These are phyloP conservation scores for Sminthopsis crassicaudata DNA, from an alignment of 2,113 vertebrate genomes.

Conservation along the genomic window DNA sequence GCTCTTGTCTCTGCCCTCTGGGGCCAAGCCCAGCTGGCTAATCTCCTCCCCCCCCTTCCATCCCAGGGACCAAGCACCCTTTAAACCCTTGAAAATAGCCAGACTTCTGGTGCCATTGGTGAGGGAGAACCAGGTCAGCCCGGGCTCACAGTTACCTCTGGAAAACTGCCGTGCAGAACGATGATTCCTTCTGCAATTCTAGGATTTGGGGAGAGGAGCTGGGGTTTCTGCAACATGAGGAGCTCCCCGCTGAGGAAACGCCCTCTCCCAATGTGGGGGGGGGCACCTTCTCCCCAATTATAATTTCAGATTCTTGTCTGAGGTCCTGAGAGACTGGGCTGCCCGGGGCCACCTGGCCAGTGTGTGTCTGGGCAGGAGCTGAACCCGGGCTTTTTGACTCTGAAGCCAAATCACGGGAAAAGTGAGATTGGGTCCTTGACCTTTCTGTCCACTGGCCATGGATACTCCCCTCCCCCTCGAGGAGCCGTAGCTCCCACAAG, in stretches of 20 bases:
- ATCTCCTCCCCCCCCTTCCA: too few relatives aligned
- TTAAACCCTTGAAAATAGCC: too few relatives aligned
- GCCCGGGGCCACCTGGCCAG: not conserved
- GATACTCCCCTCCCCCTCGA: too few relatives aligned
- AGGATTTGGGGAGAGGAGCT: not conserved
- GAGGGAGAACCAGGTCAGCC: not conserved
- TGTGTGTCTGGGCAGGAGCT: not conserved
- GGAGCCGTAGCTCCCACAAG: too few relatives aligned
- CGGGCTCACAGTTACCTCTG: not conserved
- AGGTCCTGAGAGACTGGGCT: not conserved
- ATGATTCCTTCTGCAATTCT: not conserved
- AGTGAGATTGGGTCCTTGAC: not conserved
- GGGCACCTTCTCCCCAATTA: not conserved
- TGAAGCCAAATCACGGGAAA: not conserved
- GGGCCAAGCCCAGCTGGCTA: too few relatives aligned
- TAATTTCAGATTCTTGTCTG: not conserved
- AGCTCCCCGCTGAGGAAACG: too few relatives aligned
- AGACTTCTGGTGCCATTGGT: not conserved
- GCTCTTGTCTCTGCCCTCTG: too few relatives aligned
- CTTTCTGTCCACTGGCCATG: not conserved
- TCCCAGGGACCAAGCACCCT: too few relatives aligned
- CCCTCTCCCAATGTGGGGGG: not conserved
- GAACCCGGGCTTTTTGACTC: not conserved
- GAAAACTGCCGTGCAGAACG: not conserved
- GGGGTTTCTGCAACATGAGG: not conserved